Evolutionary conservation across 1,140 invertebrate species (phyloP).

Genomic region (Drosophila ananassae): DNA sequence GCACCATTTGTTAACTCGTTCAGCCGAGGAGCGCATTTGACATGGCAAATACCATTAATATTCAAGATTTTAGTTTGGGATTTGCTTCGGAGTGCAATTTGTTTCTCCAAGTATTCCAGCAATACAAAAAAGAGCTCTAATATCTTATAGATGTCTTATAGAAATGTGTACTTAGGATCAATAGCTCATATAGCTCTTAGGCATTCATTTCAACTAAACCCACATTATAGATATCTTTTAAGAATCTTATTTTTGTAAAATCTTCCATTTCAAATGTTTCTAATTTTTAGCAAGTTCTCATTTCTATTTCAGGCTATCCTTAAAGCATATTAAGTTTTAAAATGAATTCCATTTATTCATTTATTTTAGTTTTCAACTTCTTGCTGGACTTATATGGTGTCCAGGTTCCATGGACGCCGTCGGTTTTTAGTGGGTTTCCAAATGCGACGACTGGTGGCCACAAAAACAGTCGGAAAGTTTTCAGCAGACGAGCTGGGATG

Average conservation of each 20-base stretch:
- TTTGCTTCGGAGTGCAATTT: neutral
- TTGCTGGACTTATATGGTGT: conserved; percentile 8
- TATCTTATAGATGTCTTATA: too few relatives aligned
- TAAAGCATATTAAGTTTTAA: neutral
- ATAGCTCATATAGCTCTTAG: too few relatives aligned
- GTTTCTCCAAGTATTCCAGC: neutral
- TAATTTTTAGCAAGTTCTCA: neutral
- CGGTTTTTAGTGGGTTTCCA: conserved; percentile 70
- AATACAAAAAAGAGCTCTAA: too few relatives aligned
- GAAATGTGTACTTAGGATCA: neutral
- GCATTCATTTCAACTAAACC: too few relatives aligned
- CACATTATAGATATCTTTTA: neutral
- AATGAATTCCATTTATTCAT: conserved; percentile 20
- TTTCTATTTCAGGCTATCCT: neutral
- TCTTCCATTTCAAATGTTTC: neutral
- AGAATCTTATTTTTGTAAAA: neutral
- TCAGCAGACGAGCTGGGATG: conserved; percentile 18
- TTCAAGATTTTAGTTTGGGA: conserved; percentile 5
- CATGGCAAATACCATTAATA: conserved; percentile 49
- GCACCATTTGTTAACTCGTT: conserved; percentile 56
- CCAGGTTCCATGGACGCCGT: conserved; percentile 36
- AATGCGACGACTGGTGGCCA: conserved; percentile 62
- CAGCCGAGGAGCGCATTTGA: conserved; percentile 44
- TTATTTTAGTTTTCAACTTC: conserved; percentile 47
- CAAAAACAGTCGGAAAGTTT: conserved; percentile 52